Evolutionary conservation across 2,113 vertebrate species (phyloP), one percentile per base, ranked within the genome.

Genomic region (Craseonycteris thonglongyai): DNA sequence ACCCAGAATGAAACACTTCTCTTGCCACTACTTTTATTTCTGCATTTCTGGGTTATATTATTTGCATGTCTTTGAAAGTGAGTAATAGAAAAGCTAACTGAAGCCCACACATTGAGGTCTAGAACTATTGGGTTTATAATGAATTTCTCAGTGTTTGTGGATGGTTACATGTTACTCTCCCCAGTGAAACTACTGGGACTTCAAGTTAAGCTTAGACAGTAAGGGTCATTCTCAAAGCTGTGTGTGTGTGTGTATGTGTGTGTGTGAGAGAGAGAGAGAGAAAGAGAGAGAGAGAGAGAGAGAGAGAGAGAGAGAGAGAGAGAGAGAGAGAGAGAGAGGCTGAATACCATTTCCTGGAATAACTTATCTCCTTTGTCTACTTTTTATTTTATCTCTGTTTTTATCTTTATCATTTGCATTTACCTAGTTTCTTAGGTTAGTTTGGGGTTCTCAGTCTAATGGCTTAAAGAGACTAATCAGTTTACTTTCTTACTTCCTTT

Each of bases 371-470:
- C 81, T n/a, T 79, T 58, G 24, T 21, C 22, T 40, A 13, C 91
- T 68, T 63, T 88, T n/a, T 56, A 59, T 58, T 95, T 85, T 72
- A 81, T 72, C 94, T 94, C 26, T 80, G 10, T 81, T 78, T 33
- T 84, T 72, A 93, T 80, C 66, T 72, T 92, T 61, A 58, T 65
- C 38, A 45, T 84, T 85, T 85, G 49, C 66, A 72, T 74, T 78
- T 92, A 49, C 51, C 49, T 69, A 49, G 5, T 74, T 84, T 61
- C 49, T 11, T 69, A 26, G 45, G 72, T 21, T 88, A 35, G 26
- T 68, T 86, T 95, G 51, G 38, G 7, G 7, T 84, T 95, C 35
- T 84, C 45, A 85, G 24, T 61, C 42, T 80, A 63, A 63, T 21
- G 81, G 69, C 72, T 83, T 63, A 54, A 83, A 75, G 12, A 74